Conservation (phyloP, 2,113 vertebrate genomes). For the Rhabdomys dilectus region DNA sequence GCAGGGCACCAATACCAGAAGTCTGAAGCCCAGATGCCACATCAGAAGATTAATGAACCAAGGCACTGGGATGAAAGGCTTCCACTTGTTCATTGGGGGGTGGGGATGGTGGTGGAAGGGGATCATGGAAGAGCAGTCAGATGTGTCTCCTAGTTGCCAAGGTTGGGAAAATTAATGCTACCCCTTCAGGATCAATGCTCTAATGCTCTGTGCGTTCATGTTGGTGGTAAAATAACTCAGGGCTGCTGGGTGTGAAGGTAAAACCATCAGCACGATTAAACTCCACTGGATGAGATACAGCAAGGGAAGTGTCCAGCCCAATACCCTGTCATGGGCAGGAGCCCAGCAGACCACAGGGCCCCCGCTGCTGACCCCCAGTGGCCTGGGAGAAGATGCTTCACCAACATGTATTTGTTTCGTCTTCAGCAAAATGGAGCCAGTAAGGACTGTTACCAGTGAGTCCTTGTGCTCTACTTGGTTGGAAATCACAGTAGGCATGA, state of each 20-base stretch:
- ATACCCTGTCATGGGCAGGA: too few relatives aligned
- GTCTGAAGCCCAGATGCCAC: neutral
- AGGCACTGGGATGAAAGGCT: neutral
- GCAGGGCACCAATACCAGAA: neutral
- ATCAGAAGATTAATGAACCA: neutral
- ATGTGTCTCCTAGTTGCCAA: neutral
- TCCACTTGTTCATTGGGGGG: neutral
- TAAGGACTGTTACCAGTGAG: neutral
- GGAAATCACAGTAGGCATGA: neutral
- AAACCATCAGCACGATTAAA: neutral
- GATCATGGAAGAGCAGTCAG: neutral
- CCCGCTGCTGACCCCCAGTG: rapidly evolving
- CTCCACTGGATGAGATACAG: neutral
- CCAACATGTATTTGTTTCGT: neutral
- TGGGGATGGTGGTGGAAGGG: too few relatives aligned
- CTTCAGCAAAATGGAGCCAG: neutral
- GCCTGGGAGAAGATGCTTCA: too few relatives aligned
- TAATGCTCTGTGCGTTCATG: neutral
- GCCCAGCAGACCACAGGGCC: too few relatives aligned
- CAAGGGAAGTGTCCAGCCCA: neutral
- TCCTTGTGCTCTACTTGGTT: neutral
- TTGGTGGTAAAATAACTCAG: neutral
- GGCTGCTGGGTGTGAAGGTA: too few relatives aligned
- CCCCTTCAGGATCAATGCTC: neutral
- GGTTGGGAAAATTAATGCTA: neutral